Conservation (phyloP, 2,113 vertebrate species). For the Empidonax alnorum region DNA sequence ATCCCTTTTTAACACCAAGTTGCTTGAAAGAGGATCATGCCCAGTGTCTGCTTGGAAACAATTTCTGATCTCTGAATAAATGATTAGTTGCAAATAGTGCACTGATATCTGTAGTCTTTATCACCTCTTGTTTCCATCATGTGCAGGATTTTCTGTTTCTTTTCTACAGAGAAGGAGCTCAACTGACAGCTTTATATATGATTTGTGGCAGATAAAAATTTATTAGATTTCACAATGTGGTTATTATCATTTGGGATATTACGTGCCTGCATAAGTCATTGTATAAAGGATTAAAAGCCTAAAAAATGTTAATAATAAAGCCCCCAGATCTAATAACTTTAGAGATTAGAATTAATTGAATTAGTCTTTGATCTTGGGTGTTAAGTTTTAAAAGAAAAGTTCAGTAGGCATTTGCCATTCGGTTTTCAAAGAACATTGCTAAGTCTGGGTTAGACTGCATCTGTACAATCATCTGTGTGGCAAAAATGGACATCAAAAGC, state of each 20-base stretch:
- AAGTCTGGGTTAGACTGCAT: background rate
- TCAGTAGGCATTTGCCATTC: constrained; percentile 23
- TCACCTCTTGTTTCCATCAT: background rate
- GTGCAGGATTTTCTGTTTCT: constrained; percentile 9
- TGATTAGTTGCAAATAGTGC: constrained; percentile 2
- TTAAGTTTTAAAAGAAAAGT: constrained; percentile 50
- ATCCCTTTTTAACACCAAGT: background rate
- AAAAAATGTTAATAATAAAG: constrained; percentile 63
- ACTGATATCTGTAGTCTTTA: constrained; percentile 9
- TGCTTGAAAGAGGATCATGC: background rate
- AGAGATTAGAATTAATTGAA: constrained; percentile 73
- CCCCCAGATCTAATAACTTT: constrained; percentile 59
- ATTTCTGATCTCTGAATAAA: constrained; percentile 20
- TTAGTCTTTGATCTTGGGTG: constrained; percentile 69
- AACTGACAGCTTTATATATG: constrained; percentile 50
- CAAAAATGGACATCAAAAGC: background rate
- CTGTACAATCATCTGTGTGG: background rate
- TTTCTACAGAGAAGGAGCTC: constrained; percentile 23
- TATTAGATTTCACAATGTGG: constrained; percentile 47
- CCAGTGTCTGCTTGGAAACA: background rate
- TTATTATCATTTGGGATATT: constrained; percentile 55
- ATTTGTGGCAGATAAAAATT: constrained; percentile 60
- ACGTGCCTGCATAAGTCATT: constrained; percentile 32
- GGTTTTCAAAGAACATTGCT: background rate
- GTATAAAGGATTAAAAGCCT: constrained; percentile 68